Base-by-base conservation (phyloP, 1,140 invertebrate species). In the Leguminivora glycinivorella region DNA sequence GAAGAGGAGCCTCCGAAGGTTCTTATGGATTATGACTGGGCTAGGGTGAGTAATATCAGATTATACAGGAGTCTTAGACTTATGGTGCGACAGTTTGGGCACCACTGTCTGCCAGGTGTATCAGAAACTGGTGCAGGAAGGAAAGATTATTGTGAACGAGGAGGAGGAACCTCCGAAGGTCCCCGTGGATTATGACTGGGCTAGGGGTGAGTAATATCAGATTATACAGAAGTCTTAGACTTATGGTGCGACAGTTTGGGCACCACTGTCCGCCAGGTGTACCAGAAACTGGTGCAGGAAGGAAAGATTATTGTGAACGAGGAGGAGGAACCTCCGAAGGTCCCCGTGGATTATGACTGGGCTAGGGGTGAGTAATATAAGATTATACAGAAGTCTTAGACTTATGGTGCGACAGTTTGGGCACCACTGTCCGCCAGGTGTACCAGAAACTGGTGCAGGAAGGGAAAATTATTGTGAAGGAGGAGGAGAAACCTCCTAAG, bases 301-400 rank as follows among this genome's bases (percentile, higher is more conserved):
- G 98, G 98, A 31, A 93, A 94, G 0, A 97, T 99, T 77, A 94
- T 97, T 10, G 97, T 97, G 0, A 94, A 95, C 79, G 95, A 96
- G 38, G 99, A 99, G 93, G 94, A 98, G 31, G 97, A 98, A 19
- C 99, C 99, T 40, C 99, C 99, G 14, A 99, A 99, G 56, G 98
- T 99, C 26, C 99, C 99, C 1, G 99, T 99, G 99, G 99, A 99
- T 88, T 99, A 98, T 90, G 97, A 95, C 71, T 99, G 99, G 99
- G 99, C 99, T 0, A 95, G 98, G 98, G 83, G 96, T 97, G 88
- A 84, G 84, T 82, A 31, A 22, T 43, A 67, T 24, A 58, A 34
- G 68, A 60, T n/a, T n/a, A n/a, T n/a, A 56, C 17, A 60, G 72
- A 56, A 68, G n/a, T 58, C 58, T 14, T 40, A 31, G n/a, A n/a